A percentile compares a stretch with the other conserved stretches of the same genome.
These are phyloP conservation scores for Leptodactylus fallax DNA, from an alignment of 2,797 vertebrate genomes.

Conservation along the genomic window DNA sequence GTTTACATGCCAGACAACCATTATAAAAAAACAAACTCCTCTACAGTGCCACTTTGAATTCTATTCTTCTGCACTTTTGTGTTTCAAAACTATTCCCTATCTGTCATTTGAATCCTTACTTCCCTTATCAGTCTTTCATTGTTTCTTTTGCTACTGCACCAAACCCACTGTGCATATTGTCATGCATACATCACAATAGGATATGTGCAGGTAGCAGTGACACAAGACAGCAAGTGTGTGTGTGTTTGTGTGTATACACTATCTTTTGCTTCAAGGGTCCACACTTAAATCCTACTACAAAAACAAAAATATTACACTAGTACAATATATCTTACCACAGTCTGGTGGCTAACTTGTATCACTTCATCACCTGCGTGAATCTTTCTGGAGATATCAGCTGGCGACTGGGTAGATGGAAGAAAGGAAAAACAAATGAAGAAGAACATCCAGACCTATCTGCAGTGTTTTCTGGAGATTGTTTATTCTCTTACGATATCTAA, in stretches of 20 bases:
- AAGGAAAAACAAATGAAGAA: constrained; percentile 57
- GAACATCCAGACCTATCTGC: constrained; percentile 36
- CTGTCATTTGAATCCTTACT: background rate
- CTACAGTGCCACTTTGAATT: background rate
- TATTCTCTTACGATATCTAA: background rate
- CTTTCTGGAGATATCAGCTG: constrained; percentile 90
- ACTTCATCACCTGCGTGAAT: constrained; percentile 97
- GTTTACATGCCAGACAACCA: no score
- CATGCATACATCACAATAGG: background rate
- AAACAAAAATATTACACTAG: background rate
- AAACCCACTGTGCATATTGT: background rate
- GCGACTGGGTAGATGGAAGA: constrained; percentile 79
- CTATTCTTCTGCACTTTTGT: background rate
- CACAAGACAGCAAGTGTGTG: no score
- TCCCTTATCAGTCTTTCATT: background rate
- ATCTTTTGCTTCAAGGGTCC: background rate
- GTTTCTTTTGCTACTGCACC: background rate
- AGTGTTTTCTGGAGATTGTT: constrained; percentile 3
- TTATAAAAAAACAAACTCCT: no score
- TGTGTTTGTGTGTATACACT: no score
- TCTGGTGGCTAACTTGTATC: constrained; percentile 92
- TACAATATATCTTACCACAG: constrained; percentile 84
- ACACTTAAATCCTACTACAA: background rate
- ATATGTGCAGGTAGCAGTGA: background rate
- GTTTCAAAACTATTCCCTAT: background rate